A percentile compares a stretch with the other conserved stretches of the same genome.
phyloP scores from a whole-genome alignment of 2,888 invertebrate species.

The Biston betularia region DNA sequence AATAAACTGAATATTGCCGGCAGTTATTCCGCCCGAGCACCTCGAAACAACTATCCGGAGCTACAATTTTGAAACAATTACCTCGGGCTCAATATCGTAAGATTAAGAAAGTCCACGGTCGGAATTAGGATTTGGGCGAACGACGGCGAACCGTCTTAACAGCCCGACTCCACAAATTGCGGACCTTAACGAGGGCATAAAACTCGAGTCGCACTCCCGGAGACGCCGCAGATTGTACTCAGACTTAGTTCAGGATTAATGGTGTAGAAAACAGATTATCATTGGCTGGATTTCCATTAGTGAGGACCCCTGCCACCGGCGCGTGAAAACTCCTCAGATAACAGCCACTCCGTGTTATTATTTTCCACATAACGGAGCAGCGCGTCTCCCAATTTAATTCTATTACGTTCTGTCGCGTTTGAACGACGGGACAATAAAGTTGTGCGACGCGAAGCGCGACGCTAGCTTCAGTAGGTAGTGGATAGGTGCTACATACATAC shows the following conservation, averaged over 20 bases:
- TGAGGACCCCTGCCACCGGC: slow-evolving; percentile 81
- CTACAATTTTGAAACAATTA: slow-evolving; percentile 85
- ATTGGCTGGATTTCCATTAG: slow-evolving; percentile 86
- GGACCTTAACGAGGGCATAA: slow-evolving; percentile 85
- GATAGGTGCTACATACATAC: slow-evolving; percentile 24
- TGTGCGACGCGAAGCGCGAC: slow-evolving; percentile 66
- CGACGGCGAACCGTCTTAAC: slow-evolving; percentile 79
- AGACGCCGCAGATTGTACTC: slow-evolving; percentile 84
- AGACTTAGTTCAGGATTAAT: slow-evolving; percentile 87
- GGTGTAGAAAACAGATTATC: slow-evolving; percentile 87
- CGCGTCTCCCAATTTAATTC: slow-evolving; percentile 84
- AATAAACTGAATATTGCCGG: slow-evolving; percentile 43
- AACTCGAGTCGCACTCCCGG: slow-evolving; percentile 80
- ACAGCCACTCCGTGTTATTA: slow-evolving; percentile 81
- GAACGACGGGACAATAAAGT: slow-evolving; percentile 83
- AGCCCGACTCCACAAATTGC: slow-evolving; percentile 85
- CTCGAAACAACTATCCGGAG: slow-evolving; percentile 62
- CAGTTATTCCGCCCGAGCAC: slow-evolving; percentile 45
- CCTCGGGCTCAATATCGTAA: slow-evolving; percentile 83
- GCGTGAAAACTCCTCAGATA: slow-evolving; percentile 83
- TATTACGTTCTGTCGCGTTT: slow-evolving; percentile 84
- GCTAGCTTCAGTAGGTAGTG: slow-evolving; percentile 20
- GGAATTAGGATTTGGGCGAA: slow-evolving; percentile 82
- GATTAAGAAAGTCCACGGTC: slow-evolving; percentile 85
- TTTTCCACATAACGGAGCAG: slow-evolving; percentile 84